Conservation (phyloP, 2,888 invertebrate genomes). For the Agrotis ipsilon region DNA sequence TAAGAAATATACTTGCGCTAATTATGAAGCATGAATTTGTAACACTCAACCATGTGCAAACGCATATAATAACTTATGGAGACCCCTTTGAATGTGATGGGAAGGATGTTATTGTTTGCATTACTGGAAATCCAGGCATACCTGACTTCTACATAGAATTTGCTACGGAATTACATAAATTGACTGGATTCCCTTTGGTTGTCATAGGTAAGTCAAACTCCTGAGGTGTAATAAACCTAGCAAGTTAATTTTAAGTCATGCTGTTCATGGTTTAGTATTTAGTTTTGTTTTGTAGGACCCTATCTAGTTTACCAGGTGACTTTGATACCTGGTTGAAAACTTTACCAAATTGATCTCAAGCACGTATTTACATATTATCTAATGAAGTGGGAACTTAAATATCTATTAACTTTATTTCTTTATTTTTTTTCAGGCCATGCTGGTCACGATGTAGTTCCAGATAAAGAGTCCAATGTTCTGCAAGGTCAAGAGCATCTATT, state of each 20-base stretch:
- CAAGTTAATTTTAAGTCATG: not conserved
- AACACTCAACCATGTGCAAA: conserved; percentile 92
- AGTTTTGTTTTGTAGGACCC: no score
- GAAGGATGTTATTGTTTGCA: conserved; percentile 93
- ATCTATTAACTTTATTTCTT: not conserved
- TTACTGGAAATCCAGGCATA: conserved; percentile 97
- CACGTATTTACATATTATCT: not conserved
- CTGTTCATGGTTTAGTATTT: no score
- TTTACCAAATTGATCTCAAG: not conserved
- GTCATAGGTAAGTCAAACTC: conserved; percentile 91
- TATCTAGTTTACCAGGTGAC: no score
- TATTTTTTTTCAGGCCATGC: conserved; percentile 94
- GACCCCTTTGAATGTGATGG: conserved; percentile 91
- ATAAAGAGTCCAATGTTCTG: conserved; percentile 85
- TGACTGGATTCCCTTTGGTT: conserved; percentile 94
- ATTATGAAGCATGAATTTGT: conserved; percentile 73
- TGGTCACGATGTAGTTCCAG: conserved; percentile 90
- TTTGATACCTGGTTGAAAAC: no score
- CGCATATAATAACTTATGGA: conserved; percentile 94
- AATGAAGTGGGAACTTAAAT: not conserved
- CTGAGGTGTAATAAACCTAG: not conserved
- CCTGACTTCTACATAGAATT: conserved; percentile 95
- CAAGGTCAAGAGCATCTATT: conserved; percentile 92
- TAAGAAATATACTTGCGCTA: not conserved
- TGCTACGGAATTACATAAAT: conserved; percentile 92